Percentiles rank a stretch among this genome's conserved stretches.
Evolutionary conservation across 2,797 vertebrate genomes (phyloP).

Genomic region (Spinus pinus): DNA sequence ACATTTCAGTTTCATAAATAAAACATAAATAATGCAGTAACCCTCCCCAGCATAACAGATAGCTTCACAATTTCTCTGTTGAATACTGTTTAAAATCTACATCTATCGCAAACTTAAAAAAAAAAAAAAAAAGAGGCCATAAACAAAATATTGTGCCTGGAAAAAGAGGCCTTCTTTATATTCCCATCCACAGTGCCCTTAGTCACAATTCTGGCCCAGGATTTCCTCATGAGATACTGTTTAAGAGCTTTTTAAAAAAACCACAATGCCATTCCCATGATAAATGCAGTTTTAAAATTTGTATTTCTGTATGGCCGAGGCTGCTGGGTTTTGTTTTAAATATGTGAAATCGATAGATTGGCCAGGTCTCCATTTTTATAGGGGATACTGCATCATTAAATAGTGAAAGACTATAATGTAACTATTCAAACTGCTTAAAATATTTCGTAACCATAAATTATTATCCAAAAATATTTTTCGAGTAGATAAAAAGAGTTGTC

Average conservation of each 20-base stretch:
- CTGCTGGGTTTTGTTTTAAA: slow-evolving; percentile 72
- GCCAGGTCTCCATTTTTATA: slow-evolving; percentile 69
- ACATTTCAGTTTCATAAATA: slow-evolving; percentile 65
- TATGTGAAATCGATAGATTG: slow-evolving; percentile 73
- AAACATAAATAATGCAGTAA: slow-evolving; percentile 64
- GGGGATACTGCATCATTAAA: slow-evolving; percentile 74
- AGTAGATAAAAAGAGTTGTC: slow-evolving; percentile 87
- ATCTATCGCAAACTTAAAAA: background rate
- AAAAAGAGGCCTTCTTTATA: slow-evolving; percentile 17
- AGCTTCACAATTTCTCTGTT: slow-evolving; percentile 36
- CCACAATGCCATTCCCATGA: slow-evolving; percentile 58
- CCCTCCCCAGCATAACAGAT: slow-evolving; percentile 32
- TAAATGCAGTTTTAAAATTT: slow-evolving; percentile 62
- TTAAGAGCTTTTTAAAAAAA: slow-evolving; percentile 52
- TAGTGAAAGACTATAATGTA: slow-evolving; percentile 77
- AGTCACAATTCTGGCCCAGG: slow-evolving; percentile 52
- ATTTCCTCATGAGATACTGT: slow-evolving; percentile 69
- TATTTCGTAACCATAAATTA: slow-evolving; percentile 85
- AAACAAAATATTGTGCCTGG: no score
- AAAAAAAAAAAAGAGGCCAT: background rate
- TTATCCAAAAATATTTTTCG: slow-evolving; percentile 86
- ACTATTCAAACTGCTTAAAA: slow-evolving; percentile 81
- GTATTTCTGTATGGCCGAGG: slow-evolving; percentile 62
- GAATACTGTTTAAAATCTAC: slow-evolving; percentile 60
- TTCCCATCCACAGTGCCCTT: slow-evolving; percentile 22